Conservation (phyloP, 2,888 invertebrate genomes). For the Desoria tigrina region DNA sequence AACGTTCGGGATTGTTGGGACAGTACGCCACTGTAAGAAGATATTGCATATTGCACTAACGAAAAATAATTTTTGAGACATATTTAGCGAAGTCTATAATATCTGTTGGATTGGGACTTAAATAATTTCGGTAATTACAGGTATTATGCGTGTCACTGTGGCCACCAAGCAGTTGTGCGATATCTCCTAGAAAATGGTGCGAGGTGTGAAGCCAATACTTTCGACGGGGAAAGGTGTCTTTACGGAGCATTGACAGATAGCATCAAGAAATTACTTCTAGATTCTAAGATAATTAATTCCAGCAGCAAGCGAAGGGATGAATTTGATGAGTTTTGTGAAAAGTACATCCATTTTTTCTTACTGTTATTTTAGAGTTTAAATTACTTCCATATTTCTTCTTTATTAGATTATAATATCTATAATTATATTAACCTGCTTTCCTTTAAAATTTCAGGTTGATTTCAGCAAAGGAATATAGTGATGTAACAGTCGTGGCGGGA, state of each 20-base stretch:
- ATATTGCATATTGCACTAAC: too few species aligned
- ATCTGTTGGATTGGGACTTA: not conserved
- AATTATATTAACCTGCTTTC: too few species aligned
- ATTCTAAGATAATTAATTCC: conserved; percentile 59
- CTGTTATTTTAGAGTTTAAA: not conserved
- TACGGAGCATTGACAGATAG: conserved; percentile 61
- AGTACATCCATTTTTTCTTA: conserved; percentile 54
- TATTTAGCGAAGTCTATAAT: not conserved
- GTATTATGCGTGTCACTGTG: conserved; percentile 62
- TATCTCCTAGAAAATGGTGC: conserved; percentile 60
- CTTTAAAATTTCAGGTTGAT: conserved; percentile 31
- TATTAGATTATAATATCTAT: too few species aligned
- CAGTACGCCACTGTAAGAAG: conserved; percentile 60
- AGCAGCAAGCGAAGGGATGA: conserved; percentile 58
- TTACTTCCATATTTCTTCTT: conserved; percentile 8
- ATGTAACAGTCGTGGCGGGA: conserved; percentile 58
- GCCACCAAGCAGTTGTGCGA: conserved; percentile 59
- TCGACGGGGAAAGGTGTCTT: conserved; percentile 62
- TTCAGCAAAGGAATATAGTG: conserved; percentile 55
- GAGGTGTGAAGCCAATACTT: conserved; percentile 61
- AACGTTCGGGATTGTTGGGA: conserved; percentile 62
- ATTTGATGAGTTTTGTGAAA: conserved; percentile 60
- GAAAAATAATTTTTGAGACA: not conserved
- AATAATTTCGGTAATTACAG: conserved; percentile 52
- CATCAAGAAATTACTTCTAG: conserved; percentile 58